Evolutionary conservation across 2,797 vertebrate genomes (phyloP), one percentile per base, ranked within the genome.

Genomic region (Xiphophorus birchmanni): DNA sequence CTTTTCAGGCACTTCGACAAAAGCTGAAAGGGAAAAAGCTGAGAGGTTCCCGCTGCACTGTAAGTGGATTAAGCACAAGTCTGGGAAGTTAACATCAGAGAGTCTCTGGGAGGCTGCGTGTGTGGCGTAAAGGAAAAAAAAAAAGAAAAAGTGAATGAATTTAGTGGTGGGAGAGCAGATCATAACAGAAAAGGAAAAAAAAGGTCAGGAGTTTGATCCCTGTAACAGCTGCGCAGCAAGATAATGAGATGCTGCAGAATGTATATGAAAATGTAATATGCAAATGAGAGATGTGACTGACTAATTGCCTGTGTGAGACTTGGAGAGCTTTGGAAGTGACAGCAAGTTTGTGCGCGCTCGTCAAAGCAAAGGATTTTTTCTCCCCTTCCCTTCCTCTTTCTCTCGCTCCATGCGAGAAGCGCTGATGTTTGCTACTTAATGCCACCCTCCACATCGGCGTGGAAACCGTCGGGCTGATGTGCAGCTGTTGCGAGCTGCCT

Each of bases 401-500:
- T 23, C 17, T 7, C 9, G 26, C 26, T 69, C 56, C 75, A 80
- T 84, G 84, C 79, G 83, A 77, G 86, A 80, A 87, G 79, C 78
- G 37, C 80, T 60, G 88, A 89, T 87, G 90, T 90, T 91, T 80
- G 87, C 85, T 82, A 29, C 90, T 92, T 88, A 88, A 92, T 82
- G 87, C 89, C 90, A 87, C 88, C 90, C 87, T 92, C 78, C 78
- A 81, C 90, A 82, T 90, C 83, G 82, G 82, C 90, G 75, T 74
- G 88, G 86, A 89, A 85, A 85, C 84, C 77, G 87, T 79, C 88
- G 50, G 88, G 84, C 84, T 93, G 93, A 90, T 88, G 92, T 92
- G 92, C 92, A 93, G 90, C 93, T 93, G 92, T 90, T 92, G 89
- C 78, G 78, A 77, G 87, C 87, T 71, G 91, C 90, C 91, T 93